Evolutionary conservation across 2,113 vertebrate species (phyloP), one percentile per base, ranked within the genome.

Genomic region (Gallinago media): DNA sequence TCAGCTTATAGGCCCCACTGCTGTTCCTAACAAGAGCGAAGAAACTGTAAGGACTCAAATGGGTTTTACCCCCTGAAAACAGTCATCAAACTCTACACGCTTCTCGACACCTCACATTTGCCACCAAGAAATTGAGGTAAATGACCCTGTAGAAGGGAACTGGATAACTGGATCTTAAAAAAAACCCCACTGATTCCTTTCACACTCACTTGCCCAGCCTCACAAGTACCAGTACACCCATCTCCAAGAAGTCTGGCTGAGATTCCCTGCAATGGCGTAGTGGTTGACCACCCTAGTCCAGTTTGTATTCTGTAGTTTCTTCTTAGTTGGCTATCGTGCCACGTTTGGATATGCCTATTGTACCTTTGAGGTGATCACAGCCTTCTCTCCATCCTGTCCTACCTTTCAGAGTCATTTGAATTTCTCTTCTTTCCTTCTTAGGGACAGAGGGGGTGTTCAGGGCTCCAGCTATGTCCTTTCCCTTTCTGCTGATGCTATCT

Each of bases 401-500:
- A 32, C 15, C 15, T 72, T 61, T 47, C 68, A 59, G 15, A 84
- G 15, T 36, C 0, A 56, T 66, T 52, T 65, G 13, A 75, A 76
- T 86, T 46, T 59, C 4, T 71, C 15, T 40, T 65, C 75, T 75
- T 80, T 18, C 11, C 12, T 61, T 62, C 49, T 38, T 31, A 70
- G 23, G n/a, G 12, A 70, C 15, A 77, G 20, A 65, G 5, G 4
- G 5, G 11, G 42, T n/a, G 23, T 11, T 83, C 31, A 63, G 23
- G 12, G 7, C 19, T 83, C 11, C 18, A 67, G 7, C 8, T 62
- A 18, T 12, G 22, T 22, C 32, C 9, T 72, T 67, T 66, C 3
- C 4, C 6, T 67, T 91, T 71, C 16, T 21, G 42, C 11, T 1
- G 0, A 2, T 1, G 0, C 2, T 68, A 55, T 9, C 15, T 36